A percentile compares a stretch with the other conserved stretches of the same genome.
phyloP scores from a whole-genome alignment of 2,888 invertebrate species.

The Masnerella sp. region DNA sequence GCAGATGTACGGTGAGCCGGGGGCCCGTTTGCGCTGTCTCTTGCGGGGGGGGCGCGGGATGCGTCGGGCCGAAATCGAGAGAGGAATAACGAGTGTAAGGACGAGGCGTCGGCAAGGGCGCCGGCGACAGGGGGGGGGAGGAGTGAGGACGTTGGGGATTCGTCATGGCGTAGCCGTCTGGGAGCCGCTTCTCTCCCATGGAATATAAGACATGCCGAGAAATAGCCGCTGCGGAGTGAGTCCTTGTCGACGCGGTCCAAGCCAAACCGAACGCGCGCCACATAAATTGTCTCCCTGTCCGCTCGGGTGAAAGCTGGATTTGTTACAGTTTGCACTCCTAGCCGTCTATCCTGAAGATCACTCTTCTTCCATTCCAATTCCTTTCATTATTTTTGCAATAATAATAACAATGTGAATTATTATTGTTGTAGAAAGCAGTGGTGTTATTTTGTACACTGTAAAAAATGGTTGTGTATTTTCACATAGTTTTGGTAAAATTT shows the following conservation, averaged over 20 bases:
- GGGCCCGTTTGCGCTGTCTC: conserved; percentile 16
- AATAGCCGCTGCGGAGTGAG: conserved; percentile 66
- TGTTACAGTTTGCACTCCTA: conserved; percentile 77
- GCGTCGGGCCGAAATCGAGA: conserved; percentile 32
- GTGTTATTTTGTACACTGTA: no score
- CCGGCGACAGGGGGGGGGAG: conserved; percentile 31
- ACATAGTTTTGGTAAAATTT: no score
- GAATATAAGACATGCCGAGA: conserved; percentile 63
- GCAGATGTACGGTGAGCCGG: no score
- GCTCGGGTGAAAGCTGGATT: conserved; percentile 77
- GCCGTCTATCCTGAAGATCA: conserved; percentile 69
- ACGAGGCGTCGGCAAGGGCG: conserved; percentile 55
- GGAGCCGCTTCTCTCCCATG: conserved; percentile 61
- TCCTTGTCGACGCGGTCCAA: conserved; percentile 67
- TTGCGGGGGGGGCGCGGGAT: no score
- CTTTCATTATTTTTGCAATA: no score
- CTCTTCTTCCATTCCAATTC: conserved; percentile 21
- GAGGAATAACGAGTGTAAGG: conserved; percentile 59
- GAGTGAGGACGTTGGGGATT: conserved; percentile 51
- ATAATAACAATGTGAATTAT: no score
- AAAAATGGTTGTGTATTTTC: no score
- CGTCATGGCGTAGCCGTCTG: conserved; percentile 55
- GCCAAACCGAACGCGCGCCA: conserved; percentile 74
- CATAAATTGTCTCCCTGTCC: conserved; percentile 77
- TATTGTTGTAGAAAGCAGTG: no score